Base-by-base conservation (phyloP, 2,888 invertebrate genomes). In the Crossocerus cetratus region DNA sequence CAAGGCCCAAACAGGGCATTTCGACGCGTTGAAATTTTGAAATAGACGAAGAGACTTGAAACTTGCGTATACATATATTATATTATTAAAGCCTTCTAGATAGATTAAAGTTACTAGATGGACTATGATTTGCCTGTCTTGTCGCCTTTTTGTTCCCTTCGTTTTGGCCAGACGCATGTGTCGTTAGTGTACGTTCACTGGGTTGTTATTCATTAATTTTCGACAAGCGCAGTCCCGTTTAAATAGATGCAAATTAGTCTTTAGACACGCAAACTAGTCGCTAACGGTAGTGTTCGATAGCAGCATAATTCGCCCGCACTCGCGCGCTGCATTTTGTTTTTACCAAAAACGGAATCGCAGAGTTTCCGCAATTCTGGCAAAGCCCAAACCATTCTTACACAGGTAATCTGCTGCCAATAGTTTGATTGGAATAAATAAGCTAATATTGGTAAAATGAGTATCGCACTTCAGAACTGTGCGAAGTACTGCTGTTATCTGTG, bases 91-190 rank as follows among this genome's bases (percentile, higher is more conserved):
- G 8, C 8, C 32, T 32, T 32, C 32, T 32, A 32, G 8, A 32
- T 8, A 45, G 55, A 73, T 62, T 71, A 62, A 72, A 77, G 69
- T 54, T 76, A 74, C 73, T 76, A 82, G 60, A 63, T 81, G 74
- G 54, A 70, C 58, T 82, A 76, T 82, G 72, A 76, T 81, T 81
- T 83, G 82, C 83, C 81, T 83, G 65, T 75, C 58, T 75, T 76
- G 71, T 82, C 76, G 78, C 76, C 71, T 82, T 82, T 69, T 57
- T 78, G 75, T 80, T 77, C 76, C 77, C 77, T 84, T 83, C 59
- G 72, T 83, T 84, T 84, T 72, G 86, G 84, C 84, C 83, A 73
- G 83, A 87, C 87, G 88, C 87, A 87, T 73, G 73, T 80, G 32
- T 32, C 32, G 32, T 84, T 84, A 86, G 84, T 81, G 67, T 74